phyloP scores from a whole-genome alignment of 2,113 vertebrate genomes.

The Mus musculus region GRCm39 chr2:173810001-173810500 shows the following conservation, averaged over 20 bases:
- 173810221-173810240: background rate
- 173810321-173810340: conserved; percentile 16
- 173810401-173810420: conserved; percentile 82
- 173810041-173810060: background rate
- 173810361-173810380: conserved; percentile 57
- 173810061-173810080: background rate
- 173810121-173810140: background rate
- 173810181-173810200: background rate
- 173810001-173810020: background rate
- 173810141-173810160: background rate
- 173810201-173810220: background rate
- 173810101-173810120: too few species aligned
- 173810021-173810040: background rate
- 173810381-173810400: conserved; percentile 75
- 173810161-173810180: background rate
- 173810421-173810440: conserved; percentile 82
- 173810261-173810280: rapidly evolving
- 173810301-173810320: background rate
- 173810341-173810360: background rate
- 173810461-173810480: conserved; percentile 70
- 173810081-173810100: background rate
- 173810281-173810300: background rate
- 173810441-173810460: conserved; percentile 70
- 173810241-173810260: background rate
- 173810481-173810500: conserved; percentile 39